These are phyloP conservation scores for Poeciliopsis paucimaculata DNA, from an alignment of 2,797 vertebrate genomes.

Conservation along the genomic window DNA sequence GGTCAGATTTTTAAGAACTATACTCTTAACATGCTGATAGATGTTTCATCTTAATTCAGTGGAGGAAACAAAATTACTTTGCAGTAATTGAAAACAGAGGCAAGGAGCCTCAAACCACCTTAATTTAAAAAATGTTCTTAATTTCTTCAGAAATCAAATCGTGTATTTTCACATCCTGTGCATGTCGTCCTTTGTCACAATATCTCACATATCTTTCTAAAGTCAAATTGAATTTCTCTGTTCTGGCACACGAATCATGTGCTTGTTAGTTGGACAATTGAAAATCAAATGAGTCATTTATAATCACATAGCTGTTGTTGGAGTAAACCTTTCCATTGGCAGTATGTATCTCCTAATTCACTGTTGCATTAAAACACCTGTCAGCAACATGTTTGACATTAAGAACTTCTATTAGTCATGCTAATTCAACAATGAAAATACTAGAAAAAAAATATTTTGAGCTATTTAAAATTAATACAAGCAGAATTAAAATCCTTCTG, in stretches of 20 bases:
- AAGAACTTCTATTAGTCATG: background rate
- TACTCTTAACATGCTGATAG: background rate
- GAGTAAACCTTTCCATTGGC: background rate
- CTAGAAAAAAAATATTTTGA: background rate
- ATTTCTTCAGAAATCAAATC: background rate
- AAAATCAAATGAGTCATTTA: background rate
- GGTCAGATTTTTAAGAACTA: background rate
- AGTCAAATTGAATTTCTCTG: constrained; percentile 1
- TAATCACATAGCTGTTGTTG: background rate
- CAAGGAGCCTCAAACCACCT: background rate
- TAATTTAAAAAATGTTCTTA: background rate
- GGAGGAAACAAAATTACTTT: background rate
- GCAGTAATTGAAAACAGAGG: constrained; percentile 1
- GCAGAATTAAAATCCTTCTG: background rate
- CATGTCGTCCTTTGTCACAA: background rate
- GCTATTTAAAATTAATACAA: background rate
- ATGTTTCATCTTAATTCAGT: background rate
- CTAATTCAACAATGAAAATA: background rate
- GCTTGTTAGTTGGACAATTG: background rate
- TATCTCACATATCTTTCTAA: background rate
- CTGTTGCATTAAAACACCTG: background rate
- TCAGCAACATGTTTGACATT: background rate
- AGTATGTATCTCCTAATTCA: background rate
- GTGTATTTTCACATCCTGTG: background rate
- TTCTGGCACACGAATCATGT: background rate